phyloP scores from a whole-genome alignment of 2,113 vertebrate genomes.

The Microcebus griseorufus region DNA sequence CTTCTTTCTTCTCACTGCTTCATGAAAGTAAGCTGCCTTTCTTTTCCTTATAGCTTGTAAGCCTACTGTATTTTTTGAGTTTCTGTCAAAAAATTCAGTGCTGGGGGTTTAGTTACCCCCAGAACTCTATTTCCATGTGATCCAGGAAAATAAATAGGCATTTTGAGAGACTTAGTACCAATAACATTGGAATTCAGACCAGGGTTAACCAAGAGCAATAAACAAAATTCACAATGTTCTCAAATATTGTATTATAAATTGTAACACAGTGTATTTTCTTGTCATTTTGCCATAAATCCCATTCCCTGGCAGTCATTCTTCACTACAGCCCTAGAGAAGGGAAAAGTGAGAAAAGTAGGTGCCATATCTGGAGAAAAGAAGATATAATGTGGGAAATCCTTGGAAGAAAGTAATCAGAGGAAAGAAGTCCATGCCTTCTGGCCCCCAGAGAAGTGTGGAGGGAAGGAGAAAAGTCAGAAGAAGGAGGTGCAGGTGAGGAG shows the following conservation, averaged over 20 bases:
- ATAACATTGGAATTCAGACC: neutral
- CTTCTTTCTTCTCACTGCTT: neutral
- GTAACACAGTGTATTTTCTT: neutral
- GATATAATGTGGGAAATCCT: neutral
- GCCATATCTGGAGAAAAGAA: neutral
- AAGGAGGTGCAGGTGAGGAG: neutral
- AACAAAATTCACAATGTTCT: neutral
- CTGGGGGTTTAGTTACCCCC: neutral
- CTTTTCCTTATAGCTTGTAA: neutral
- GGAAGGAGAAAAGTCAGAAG: neutral
- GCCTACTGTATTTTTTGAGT: neutral
- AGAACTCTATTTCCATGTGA: neutral
- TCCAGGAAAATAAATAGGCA: neutral
- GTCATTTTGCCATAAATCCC: neutral
- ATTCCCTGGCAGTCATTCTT: neutral
- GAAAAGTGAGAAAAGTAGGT: neutral
- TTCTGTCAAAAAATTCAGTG: neutral
- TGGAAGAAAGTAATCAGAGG: neutral
- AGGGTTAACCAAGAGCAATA: neutral
- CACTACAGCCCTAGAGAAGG: neutral
- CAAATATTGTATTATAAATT: neutral
- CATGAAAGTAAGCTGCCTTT: neutral
- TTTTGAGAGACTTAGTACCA: neutral
- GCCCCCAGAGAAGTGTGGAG: neutral
- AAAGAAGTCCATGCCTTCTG: neutral